Conservation (phyloP, 2,888 invertebrate genomes). For the Cancer borealis region DNA sequence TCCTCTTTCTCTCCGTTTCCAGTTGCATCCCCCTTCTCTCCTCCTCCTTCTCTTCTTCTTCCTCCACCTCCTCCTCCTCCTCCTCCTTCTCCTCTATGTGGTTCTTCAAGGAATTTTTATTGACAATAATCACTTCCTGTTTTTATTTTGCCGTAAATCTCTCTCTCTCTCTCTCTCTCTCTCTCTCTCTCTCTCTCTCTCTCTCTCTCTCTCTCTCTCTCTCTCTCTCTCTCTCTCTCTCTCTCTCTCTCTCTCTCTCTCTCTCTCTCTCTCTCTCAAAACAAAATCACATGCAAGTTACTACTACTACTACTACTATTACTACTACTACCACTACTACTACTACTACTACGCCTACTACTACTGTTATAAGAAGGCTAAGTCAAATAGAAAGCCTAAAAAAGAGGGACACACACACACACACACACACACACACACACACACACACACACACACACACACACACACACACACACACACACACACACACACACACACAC, state of each 20-base stretch:
- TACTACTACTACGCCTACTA: background rate
- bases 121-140: background rate
- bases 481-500: conserved; percentile 39
- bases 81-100: background rate
- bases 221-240: background rate
- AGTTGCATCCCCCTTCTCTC: background rate
- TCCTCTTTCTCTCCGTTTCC: background rate
- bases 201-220: background rate
- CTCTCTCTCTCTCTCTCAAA: too few species aligned
- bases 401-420: background rate
- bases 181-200: conserved; percentile 12
- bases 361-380: background rate
- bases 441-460: conserved; percentile 31
- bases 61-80: background rate
- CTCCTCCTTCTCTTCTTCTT: background rate
- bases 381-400: background rate
- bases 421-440: conserved; percentile 2
- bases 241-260: background rate
- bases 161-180: conserved; percentile 11
- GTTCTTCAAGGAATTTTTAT: background rate
- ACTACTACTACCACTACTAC: background rate
- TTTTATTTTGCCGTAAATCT: background rate
- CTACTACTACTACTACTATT: background rate
- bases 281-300: too few species aligned
- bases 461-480: conserved; percentile 39